A percentile compares a stretch with the other conserved stretches of the same genome.
phyloP scores from a whole-genome alignment of 2,888 invertebrate species.

The Protophormia terraenovae region DNA sequence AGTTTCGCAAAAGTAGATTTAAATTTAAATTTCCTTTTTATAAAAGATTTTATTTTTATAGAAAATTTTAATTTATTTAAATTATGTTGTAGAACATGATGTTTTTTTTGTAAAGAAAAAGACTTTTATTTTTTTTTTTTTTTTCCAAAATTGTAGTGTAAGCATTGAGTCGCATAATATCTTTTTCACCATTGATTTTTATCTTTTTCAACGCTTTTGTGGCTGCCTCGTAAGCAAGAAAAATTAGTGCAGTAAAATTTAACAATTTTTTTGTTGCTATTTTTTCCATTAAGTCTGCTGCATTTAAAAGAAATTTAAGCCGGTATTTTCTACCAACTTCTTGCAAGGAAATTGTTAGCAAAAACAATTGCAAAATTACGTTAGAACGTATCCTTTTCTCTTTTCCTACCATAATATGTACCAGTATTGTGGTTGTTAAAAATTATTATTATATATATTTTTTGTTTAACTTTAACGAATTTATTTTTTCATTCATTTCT shows the following conservation, averaged over 20 bases:
- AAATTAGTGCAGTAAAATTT: conserved; percentile 67
- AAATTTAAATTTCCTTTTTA: too few species aligned
- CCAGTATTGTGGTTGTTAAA: not conserved
- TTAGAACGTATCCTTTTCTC: conserved; percentile 2
- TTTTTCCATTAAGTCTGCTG: conserved; percentile 30
- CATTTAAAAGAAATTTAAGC: conserved; percentile 62
- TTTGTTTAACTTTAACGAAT: not conserved
- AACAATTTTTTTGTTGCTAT: conserved; percentile 48
- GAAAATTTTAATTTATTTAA: too few species aligned
- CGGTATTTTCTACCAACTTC: conserved; percentile 54
- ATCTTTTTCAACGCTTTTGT: conserved; percentile 3
- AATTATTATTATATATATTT: conserved; percentile 22
- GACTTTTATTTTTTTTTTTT: too few species aligned
- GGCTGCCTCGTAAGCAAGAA: conserved; percentile 61
- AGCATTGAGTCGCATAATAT: not conserved
- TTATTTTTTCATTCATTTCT: not conserved
- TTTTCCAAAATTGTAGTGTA: not conserved
- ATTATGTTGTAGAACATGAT: too few species aligned
- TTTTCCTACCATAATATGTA: not conserved
- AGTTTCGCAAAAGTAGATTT: too few species aligned
- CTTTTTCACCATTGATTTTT: not conserved
- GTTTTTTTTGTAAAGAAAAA: too few species aligned
- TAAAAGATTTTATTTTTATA: too few species aligned
- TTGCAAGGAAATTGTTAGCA: conserved; percentile 63
- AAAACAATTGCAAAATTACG: conserved; percentile 25